A percentile compares a stretch with the other conserved stretches of the same genome.
These are phyloP conservation scores for Tenthredo distinguenda DNA, from an alignment of 2,888 invertebrate genomes.

Conservation along the genomic window DNA sequence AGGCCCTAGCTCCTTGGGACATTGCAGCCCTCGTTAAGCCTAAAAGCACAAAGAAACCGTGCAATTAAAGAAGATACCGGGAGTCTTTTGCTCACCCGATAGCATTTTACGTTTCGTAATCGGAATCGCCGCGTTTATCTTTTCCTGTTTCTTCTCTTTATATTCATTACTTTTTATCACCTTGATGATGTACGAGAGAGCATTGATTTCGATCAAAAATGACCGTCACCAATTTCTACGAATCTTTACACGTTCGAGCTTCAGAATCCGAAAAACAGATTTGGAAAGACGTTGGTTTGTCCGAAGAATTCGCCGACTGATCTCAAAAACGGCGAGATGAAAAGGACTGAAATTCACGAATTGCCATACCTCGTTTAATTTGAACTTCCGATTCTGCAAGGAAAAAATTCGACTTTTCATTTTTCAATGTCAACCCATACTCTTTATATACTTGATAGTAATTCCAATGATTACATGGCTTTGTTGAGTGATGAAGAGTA, in stretches of 20 bases:
- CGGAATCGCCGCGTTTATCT: background rate
- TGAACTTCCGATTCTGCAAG: no score
- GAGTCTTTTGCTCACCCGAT: slow-evolving; percentile 14
- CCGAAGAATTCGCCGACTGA: no score
- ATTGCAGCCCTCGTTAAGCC: background rate
- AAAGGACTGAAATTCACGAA: no score
- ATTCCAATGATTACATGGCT: background rate
- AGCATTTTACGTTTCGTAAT: slow-evolving; percentile 12
- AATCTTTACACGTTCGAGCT: background rate
- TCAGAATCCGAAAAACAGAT: background rate
- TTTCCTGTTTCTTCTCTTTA: background rate
- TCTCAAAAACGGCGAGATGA: no score
- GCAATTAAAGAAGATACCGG: slow-evolving; percentile 26
- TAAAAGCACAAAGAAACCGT: slow-evolving; percentile 20
- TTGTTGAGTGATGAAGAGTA: background rate
- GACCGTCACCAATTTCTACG: background rate
- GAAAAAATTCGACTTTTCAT: no score
- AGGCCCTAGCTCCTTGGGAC: slow-evolving; percentile 13
- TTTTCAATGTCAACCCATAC: no score
- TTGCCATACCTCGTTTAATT: no score
- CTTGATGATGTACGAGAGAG: background rate
- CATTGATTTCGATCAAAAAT: background rate
- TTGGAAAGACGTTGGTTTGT: background rate
- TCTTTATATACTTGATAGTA: no score
- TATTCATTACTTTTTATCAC: background rate